Percentiles rank a stretch among this genome's conserved stretches.
These are phyloP conservation scores for Polymixis flavicincta DNA, from an alignment of 2,888 invertebrate genomes.

Conservation along the genomic window DNA sequence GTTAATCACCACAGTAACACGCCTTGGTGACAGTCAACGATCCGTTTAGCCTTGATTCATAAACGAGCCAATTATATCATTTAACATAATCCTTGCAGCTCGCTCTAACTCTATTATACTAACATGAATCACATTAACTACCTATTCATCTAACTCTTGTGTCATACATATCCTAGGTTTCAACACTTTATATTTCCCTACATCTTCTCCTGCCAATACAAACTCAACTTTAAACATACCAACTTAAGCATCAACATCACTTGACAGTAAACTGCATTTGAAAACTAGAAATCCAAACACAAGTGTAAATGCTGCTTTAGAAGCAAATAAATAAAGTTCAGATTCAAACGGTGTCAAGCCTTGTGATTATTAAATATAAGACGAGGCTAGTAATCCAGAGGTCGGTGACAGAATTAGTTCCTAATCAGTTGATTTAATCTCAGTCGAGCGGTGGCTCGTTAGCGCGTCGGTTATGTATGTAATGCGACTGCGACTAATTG, in stretches of 20 bases:
- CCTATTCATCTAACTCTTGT: conserved; percentile 48
- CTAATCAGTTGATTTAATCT: conserved; percentile 81
- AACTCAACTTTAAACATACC: background rate
- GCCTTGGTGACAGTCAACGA: conserved; percentile 20
- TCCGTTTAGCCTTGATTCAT: conserved; percentile 47
- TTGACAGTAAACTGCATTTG: conserved; percentile 5
- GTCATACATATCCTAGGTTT: conserved; percentile 51
- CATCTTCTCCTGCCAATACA: conserved; percentile 3
- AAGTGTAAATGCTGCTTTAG: conserved; percentile 5
- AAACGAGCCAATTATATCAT: conserved; percentile 53
- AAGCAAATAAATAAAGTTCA: background rate
- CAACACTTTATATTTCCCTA: conserved; percentile 43
- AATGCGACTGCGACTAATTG: conserved; percentile 65
- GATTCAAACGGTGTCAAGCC: background rate
- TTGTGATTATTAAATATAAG: conserved; percentile 51
- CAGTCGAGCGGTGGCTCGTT: conserved; percentile 52
- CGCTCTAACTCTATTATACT: conserved; percentile 42
- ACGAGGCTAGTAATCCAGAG: conserved; percentile 62
- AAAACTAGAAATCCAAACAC: conserved; percentile 11
- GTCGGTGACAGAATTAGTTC: conserved; percentile 73
- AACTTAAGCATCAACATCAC: background rate
- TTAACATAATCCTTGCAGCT: conserved; percentile 47
- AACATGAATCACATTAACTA: conserved; percentile 55
- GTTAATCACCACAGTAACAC: conserved; percentile 31
- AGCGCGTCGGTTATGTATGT: conserved; percentile 53